Conservation (phyloP, 1,140 invertebrate genomes). For the Telenomus remus region DNA sequence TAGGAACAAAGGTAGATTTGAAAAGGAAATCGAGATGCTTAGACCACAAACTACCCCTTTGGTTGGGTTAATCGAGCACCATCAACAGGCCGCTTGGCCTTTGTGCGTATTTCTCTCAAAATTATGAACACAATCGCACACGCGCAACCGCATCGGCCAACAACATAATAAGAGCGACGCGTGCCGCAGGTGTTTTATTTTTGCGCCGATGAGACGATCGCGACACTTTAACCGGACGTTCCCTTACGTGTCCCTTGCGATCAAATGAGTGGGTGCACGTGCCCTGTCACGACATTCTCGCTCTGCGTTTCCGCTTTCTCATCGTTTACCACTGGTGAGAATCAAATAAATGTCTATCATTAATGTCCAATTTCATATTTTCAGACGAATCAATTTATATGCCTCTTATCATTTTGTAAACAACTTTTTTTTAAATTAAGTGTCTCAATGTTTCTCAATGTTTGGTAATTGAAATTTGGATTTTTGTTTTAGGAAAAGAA, state of each 20-base stretch:
- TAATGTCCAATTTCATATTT: too few relatives aligned
- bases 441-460: too few relatives aligned
- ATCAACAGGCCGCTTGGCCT: slow-evolving; percentile 56
- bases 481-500: too few relatives aligned
- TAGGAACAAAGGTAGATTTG: too few relatives aligned
- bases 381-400: too few relatives aligned
- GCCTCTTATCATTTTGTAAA: too few relatives aligned
- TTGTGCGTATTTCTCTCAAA: slow-evolving; percentile 52
- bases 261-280: slow-evolving; percentile 54
- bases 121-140: slow-evolving; percentile 53
- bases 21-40: too few relatives aligned
- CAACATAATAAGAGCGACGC: slow-evolving; percentile 57
- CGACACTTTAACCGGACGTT: slow-evolving; percentile 53
- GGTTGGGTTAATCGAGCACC: slow-evolving; percentile 65
- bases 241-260: slow-evolving; percentile 35
- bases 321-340: slow-evolving; percentile 12
- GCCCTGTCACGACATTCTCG: slow-evolving; percentile 53
- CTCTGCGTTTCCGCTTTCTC: slow-evolving; percentile 44
- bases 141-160: slow-evolving; percentile 18
- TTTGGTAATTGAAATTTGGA: too few relatives aligned
- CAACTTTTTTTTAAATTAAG: too few relatives aligned
- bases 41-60: slow-evolving; percentile 61
- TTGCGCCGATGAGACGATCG: slow-evolving; percentile 46
- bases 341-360: background rate
- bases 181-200: slow-evolving; percentile 68